Evolutionary conservation across 1,140 invertebrate species (phyloP).

Genomic region (Pantala flavescens): DNA sequence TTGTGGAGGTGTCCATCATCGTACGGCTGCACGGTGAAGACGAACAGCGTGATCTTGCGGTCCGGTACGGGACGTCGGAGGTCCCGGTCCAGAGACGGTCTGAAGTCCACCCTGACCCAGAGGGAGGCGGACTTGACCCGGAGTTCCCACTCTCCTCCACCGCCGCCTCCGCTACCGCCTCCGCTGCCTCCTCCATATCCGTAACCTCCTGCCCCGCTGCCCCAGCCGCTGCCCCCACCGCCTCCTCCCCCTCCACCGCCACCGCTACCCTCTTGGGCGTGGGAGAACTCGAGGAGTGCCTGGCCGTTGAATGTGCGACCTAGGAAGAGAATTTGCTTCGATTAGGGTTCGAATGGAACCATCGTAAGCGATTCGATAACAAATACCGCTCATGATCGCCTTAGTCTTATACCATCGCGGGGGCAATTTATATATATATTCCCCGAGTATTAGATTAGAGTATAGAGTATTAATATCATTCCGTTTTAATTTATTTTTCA

Average conservation of each 20-base stretch:
- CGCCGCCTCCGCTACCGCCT: constrained; percentile 34
- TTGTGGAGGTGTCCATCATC: constrained; percentile 31
- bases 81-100: constrained; percentile 31
- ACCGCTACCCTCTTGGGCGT: constrained; percentile 44
- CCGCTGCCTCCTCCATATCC: constrained; percentile 23
- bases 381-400: too few species aligned
- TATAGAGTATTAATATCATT: too few species aligned
- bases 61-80: constrained; percentile 22
- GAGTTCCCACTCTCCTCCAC: constrained; percentile 39
- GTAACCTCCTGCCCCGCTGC: constrained; percentile 23
- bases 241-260: constrained; percentile 30
- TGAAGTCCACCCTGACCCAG: constrained; percentile 60
- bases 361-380: too few species aligned
- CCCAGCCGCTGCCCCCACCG: constrained; percentile 28
- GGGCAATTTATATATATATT: too few species aligned
- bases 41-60: constrained; percentile 52
- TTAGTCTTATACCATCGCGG: too few species aligned
- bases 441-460: too few species aligned
- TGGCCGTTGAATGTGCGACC: constrained; percentile 72
- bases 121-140: constrained; percentile 60
- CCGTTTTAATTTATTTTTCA: too few species aligned
- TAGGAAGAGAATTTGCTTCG: constrained; percentile 31
- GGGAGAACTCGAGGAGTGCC: constrained; percentile 69
- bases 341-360: too few species aligned
- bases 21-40: constrained; percentile 44